Percentiles rank a stretch among this genome's conserved stretches.
phyloP scores from a whole-genome alignment of 2,797 vertebrate genomes.

The Malacoraja senta region DNA sequence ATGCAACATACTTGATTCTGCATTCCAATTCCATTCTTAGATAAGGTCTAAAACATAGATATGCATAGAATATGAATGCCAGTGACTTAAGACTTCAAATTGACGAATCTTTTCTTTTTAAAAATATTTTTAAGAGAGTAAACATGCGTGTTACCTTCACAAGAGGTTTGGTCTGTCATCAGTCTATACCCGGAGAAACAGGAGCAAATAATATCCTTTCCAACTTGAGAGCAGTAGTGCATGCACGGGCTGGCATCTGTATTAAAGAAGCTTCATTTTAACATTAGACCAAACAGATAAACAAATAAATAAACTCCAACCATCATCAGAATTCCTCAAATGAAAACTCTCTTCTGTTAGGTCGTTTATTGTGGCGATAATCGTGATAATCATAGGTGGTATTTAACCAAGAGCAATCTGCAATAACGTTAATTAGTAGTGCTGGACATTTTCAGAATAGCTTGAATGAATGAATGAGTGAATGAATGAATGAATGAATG shows the following conservation, averaged over 20 bases:
- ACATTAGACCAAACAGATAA: not conserved
- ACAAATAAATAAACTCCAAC: not conserved
- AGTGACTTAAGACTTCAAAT: conserved; percentile 38
- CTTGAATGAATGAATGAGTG: too few relatives aligned
- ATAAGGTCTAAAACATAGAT: too few relatives aligned
- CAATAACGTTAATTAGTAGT: too few relatives aligned
- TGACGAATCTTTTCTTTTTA: conserved; percentile 36
- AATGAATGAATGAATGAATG: too few relatives aligned
- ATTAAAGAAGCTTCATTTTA: conserved; percentile 26
- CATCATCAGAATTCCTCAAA: not conserved
- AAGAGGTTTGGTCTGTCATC: conserved; percentile 66
- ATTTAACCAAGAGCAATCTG: too few relatives aligned
- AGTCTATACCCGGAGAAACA: conserved; percentile 75
- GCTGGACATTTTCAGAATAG: too few relatives aligned
- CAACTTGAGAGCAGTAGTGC: conserved; percentile 62
- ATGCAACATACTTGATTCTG: too few relatives aligned
- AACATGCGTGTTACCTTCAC: conserved; percentile 64
- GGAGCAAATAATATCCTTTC: conserved; percentile 62
- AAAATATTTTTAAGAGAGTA: not conserved
- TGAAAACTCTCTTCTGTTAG: not conserved
- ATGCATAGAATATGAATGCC: too few relatives aligned
- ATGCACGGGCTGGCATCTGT: conserved; percentile 71
- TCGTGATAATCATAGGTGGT: not conserved
- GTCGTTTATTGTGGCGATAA: too few relatives aligned
- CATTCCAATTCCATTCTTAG: too few relatives aligned